These are phyloP conservation scores for Scaptomyza montana DNA, from an alignment of 1,140 invertebrate genomes.

Conservation along the genomic window DNA sequence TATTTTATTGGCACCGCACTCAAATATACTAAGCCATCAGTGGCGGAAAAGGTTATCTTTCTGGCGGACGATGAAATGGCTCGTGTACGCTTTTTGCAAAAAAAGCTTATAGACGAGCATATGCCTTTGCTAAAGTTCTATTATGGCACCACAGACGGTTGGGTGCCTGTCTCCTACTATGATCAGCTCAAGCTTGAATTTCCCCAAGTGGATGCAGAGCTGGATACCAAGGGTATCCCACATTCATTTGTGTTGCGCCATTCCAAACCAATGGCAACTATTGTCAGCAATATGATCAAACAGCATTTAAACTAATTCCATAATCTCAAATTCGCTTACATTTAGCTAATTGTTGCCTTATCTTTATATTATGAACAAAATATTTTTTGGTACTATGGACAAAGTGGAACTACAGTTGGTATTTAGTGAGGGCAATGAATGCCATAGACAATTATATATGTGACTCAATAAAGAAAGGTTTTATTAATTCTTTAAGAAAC, in stretches of 20 bases:
- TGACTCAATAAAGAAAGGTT: slow-evolving; percentile 14
- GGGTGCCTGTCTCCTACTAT: slow-evolving; percentile 89
- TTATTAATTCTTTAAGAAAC: background rate
- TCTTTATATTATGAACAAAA: slow-evolving; percentile 23
- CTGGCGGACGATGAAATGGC: slow-evolving; percentile 88
- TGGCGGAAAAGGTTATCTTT: slow-evolving; percentile 85
- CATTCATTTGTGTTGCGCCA: slow-evolving; percentile 91
- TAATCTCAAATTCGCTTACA: background rate
- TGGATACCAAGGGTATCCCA: slow-evolving; percentile 87
- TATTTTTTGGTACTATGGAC: slow-evolving; percentile 1
- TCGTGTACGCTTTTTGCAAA: slow-evolving; percentile 86
- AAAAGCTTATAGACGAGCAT: slow-evolving; percentile 85
- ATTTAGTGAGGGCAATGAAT: background rate
- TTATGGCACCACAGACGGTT: slow-evolving; percentile 90
- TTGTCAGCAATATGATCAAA: slow-evolving; percentile 86
- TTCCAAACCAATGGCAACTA: slow-evolving; percentile 86
- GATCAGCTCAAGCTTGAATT: slow-evolving; percentile 86
- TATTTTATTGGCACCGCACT: slow-evolving; percentile 83
- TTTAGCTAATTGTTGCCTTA: slow-evolving; percentile 40
- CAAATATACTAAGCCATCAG: slow-evolving; percentile 85
- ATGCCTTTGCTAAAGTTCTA: slow-evolving; percentile 88
- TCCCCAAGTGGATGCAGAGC: slow-evolving; percentile 86
- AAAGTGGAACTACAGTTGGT: background rate
- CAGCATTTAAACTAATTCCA: slow-evolving; percentile 51
- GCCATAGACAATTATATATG: background rate